Evolutionary conservation across 2,888 invertebrate genomes (phyloP), one percentile per base, ranked within the genome.

Genomic region (Drosophila multiciliata): DNA sequence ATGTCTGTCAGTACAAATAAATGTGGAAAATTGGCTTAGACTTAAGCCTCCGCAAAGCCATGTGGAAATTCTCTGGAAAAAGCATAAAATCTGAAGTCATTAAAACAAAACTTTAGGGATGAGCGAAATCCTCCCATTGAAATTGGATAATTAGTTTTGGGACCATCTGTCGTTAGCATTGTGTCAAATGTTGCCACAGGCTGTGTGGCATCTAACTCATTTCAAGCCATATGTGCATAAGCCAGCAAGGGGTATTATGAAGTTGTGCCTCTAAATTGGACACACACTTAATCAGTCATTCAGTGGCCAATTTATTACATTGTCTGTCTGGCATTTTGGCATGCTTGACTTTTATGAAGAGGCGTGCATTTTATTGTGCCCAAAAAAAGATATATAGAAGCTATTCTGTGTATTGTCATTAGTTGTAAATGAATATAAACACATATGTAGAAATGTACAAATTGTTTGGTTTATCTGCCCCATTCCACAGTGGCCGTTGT

Each of bases 401-500:
- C 40, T 17, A 42, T 54, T 36, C 6, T 9, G 1, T 23, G 17
- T 38, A 38, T 29, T 17, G 68, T 53, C 42, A 52, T 65, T 29
- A 29, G 53, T 20, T 32, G 11, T n/a, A 29, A 48, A 55, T 63
- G 68, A 58, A 64, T 50, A 65, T 49, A 63, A 48, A 70, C 60
- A 72, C 20, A 50, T 57, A 3, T 57, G 20, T 42, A 15, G 45
- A 45, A 38, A 29, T 29, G 64, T 71, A 32, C 20, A 45, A 66
- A 66, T 71, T 66, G 65, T 36, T 73, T 58, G 36, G 58, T 45
- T 57, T 66, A 62, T 52, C 40, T 66, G n/a, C 12, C 49, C 52
- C 48, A 40, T 20, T 23, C 82, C 84, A 42, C 95, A 97, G 97
- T 97, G 87, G 97, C 98, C 66, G 96, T 98, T 4, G 98, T 98